Conservation (phyloP, 2,888 invertebrate genomes). For the Frankliniella intonsa region DNA sequence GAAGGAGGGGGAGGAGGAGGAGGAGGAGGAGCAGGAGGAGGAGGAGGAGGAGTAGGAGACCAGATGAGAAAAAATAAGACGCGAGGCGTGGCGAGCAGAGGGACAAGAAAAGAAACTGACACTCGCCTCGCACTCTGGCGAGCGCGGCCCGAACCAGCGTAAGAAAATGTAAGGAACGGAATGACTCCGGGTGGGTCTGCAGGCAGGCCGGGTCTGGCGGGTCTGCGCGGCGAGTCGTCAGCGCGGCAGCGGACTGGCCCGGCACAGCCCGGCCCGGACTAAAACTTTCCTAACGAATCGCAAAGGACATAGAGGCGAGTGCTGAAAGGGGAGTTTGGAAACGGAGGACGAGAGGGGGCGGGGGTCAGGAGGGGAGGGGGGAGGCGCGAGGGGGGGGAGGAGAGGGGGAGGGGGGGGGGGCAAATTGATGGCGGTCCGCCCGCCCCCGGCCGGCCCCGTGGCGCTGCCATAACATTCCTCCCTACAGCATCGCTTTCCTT, state of each 20-base stretch:
- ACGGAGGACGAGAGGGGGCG: neutral
- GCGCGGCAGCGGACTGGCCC: neutral
- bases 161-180: neutral
- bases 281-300: constrained; percentile 19
- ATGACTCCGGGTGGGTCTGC: neutral
- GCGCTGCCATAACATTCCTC: neutral
- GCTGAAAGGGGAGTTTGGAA: neutral
- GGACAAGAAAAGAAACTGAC: neutral
- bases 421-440: neutral
- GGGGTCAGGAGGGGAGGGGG: neutral
- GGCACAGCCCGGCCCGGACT: neutral
- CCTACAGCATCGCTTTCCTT: neutral
- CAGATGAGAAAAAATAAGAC: neutral
- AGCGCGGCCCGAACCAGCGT: neutral
- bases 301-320: constrained; percentile 7
- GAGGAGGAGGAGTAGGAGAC: neutral
- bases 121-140: neutral
- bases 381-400: neutral
- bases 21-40: neutral
- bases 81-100: neutral
- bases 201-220: neutral
- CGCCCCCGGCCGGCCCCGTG: neutral
- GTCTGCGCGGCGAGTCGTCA: neutral
- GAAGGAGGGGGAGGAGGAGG: neutral
- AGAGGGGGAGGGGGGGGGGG: neutral